These are phyloP conservation scores for Entomyzon cyanotis DNA, from an alignment of 2,113 vertebrate genomes.

Conservation along the genomic window DNA sequence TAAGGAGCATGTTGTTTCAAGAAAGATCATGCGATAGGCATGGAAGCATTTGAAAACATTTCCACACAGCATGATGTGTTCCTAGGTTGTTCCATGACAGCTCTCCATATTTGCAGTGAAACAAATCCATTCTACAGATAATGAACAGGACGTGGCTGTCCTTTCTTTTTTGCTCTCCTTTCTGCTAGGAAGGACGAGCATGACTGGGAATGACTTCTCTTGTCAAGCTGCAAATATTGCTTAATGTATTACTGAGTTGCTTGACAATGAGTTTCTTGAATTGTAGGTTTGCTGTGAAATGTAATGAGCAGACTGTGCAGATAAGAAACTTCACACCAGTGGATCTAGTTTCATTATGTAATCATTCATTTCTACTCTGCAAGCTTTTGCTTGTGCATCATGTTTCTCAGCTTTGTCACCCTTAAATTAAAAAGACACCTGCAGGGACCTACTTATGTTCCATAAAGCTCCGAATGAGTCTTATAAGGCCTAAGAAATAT, in stretches of 20 bases:
- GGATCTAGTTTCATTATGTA: background rate
- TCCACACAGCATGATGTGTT: background rate
- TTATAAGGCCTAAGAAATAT: background rate
- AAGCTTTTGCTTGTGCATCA: background rate
- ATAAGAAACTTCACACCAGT: background rate
- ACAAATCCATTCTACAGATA: background rate
- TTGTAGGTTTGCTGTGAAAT: background rate
- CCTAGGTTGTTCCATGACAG: background rate
- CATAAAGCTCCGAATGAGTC: background rate
- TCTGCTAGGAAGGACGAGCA: background rate
- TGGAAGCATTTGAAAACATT: background rate
- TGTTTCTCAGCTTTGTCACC: constrained; percentile 7
- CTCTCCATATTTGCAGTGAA: background rate
- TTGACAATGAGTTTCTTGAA: background rate
- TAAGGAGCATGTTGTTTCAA: background rate
- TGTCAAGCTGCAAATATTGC: background rate
- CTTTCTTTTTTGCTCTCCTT: background rate
- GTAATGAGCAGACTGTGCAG: background rate
- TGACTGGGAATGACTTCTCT: background rate
- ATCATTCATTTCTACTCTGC: background rate
- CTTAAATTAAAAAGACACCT: constrained; percentile 28
- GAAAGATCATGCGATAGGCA: background rate
- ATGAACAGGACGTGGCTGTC: background rate
- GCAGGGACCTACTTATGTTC: background rate
- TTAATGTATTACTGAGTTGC: background rate